Evolutionary conservation across 2,113 vertebrate genomes (phyloP).

Genomic region (Siniperca knerii): DNA sequence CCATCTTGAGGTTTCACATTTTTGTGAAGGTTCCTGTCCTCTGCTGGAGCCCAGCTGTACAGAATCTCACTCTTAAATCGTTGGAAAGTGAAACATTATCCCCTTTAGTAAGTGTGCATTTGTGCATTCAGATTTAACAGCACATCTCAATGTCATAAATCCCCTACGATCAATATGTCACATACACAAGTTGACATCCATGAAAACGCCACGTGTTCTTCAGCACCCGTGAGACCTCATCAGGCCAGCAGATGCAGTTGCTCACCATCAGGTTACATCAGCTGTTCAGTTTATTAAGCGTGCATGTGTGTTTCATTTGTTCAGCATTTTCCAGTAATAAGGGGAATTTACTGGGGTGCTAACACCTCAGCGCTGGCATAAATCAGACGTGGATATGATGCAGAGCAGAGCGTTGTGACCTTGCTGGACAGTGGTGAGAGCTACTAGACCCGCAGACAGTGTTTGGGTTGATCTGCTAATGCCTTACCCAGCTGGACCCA

Average conservation of each 20-base stretch:
- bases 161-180: slow-evolving; percentile 50
- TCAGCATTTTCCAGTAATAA: slow-evolving; percentile 56
- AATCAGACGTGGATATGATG: slow-evolving; percentile 59
- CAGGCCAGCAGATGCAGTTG: slow-evolving; percentile 61
- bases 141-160: slow-evolving; percentile 31
- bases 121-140: slow-evolving; percentile 23
- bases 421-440: slow-evolving; percentile 13
- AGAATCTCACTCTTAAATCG: slow-evolving; percentile 25
- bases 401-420: slow-evolving; percentile 34
- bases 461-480: slow-evolving; percentile 61
- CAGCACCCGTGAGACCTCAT: slow-evolving; percentile 44
- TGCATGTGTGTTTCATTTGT: slow-evolving; percentile 47
- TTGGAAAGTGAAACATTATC: slow-evolving; percentile 20
- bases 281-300: slow-evolving; percentile 46
- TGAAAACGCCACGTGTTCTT: slow-evolving; percentile 44
- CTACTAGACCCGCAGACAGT: slow-evolving; percentile 31
- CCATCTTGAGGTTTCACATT: slow-evolving; percentile 68
- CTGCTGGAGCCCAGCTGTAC: slow-evolving; percentile 67
- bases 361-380: slow-evolving; percentile 61
- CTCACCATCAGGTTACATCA: slow-evolving; percentile 33
- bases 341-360: slow-evolving; percentile 47
- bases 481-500: slow-evolving; percentile 62
- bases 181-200: slow-evolving; percentile 32
- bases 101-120: neutral
- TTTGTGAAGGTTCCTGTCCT: slow-evolving; percentile 57